phyloP scores from a whole-genome alignment of 2,113 vertebrate genomes.

The Sitta europaea region DNA sequence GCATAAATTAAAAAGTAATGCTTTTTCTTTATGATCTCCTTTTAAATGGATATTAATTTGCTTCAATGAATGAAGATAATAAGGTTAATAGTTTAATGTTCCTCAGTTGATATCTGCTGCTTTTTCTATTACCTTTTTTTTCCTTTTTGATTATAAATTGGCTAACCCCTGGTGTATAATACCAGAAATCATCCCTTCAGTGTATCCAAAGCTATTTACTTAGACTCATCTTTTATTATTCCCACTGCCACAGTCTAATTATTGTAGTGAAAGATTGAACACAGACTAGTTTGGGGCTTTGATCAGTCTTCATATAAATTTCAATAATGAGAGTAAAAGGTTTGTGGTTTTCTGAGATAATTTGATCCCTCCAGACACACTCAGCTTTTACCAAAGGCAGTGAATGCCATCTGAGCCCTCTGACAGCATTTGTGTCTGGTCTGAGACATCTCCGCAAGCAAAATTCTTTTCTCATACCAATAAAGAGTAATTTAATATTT shows the following conservation, averaged over 20 bases:
- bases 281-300: slow-evolving; percentile 58
- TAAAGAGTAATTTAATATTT: slow-evolving; percentile 17
- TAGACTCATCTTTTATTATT: slow-evolving; percentile 65
- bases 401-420: neutral
- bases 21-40: slow-evolving; percentile 38
- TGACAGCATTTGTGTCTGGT: slow-evolving; percentile 27
- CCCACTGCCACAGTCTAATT: slow-evolving; percentile 67
- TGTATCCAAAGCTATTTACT: slow-evolving; percentile 64
- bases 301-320: slow-evolving; percentile 64
- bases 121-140: slow-evolving; percentile 63
- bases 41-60: slow-evolving; percentile 60
- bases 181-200: slow-evolving; percentile 59
- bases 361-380: slow-evolving; percentile 53
- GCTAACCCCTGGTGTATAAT: slow-evolving; percentile 61
- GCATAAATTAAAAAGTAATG: slow-evolving; percentile 19
- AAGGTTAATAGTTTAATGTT: slow-evolving; percentile 69
- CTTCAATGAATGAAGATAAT: slow-evolving; percentile 59
- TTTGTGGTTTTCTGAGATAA: slow-evolving; percentile 34
- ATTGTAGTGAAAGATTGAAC: slow-evolving; percentile 65
- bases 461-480: slow-evolving; percentile 3
- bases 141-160: slow-evolving; percentile 63
- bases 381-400: neutral
- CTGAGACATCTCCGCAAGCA: neutral
- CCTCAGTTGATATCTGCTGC: slow-evolving; percentile 45
- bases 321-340: slow-evolving; percentile 62